phyloP scores from a whole-genome alignment of 2,888 invertebrate species.

The Leptinotarsa tumamoca region DNA sequence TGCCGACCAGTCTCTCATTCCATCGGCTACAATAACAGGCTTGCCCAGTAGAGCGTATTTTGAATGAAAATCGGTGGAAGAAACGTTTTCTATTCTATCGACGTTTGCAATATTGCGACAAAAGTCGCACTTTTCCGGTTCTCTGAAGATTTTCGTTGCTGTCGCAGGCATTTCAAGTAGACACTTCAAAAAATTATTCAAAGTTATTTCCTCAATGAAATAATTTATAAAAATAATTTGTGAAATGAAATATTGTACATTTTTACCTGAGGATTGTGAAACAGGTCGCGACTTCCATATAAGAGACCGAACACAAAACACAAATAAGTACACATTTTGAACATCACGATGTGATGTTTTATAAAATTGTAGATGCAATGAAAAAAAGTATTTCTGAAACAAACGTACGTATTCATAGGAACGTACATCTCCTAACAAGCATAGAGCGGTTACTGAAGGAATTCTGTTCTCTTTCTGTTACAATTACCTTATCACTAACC shows the following conservation, averaged over 20 bases:
- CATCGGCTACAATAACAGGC: slow-evolving; percentile 90
- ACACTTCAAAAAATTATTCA: slow-evolving; percentile 56
- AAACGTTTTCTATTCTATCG: slow-evolving; percentile 75
- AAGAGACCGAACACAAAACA: slow-evolving; percentile 34
- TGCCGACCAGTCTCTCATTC: slow-evolving; percentile 85
- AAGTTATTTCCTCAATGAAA: too few species aligned
- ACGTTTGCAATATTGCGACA: slow-evolving; percentile 76
- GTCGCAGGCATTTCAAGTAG: slow-evolving; percentile 60
- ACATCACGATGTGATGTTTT: slow-evolving; percentile 26
- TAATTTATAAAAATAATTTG: not conserved
- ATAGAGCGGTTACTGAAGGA: slow-evolving; percentile 25
- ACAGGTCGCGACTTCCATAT: slow-evolving; percentile 30
- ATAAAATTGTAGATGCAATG: not conserved
- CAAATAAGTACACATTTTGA: slow-evolving; percentile 36
- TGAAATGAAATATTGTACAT: not conserved
- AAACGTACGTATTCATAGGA: too few species aligned
- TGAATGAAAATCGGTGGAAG: slow-evolving; percentile 77
- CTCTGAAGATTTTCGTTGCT: slow-evolving; percentile 72
- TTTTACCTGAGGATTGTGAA: slow-evolving; percentile 43
- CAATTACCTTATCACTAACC: slow-evolving; percentile 38
- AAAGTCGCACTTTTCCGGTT: slow-evolving; percentile 84
- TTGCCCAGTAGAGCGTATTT: slow-evolving; percentile 81
- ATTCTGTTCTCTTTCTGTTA: not conserved
- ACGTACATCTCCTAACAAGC: not conserved
- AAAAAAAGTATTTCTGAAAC: not conserved